Evolutionary conservation across 2,888 invertebrate species (phyloP), one percentile per base, ranked within the genome.

Genomic region (Gibbula magus): DNA sequence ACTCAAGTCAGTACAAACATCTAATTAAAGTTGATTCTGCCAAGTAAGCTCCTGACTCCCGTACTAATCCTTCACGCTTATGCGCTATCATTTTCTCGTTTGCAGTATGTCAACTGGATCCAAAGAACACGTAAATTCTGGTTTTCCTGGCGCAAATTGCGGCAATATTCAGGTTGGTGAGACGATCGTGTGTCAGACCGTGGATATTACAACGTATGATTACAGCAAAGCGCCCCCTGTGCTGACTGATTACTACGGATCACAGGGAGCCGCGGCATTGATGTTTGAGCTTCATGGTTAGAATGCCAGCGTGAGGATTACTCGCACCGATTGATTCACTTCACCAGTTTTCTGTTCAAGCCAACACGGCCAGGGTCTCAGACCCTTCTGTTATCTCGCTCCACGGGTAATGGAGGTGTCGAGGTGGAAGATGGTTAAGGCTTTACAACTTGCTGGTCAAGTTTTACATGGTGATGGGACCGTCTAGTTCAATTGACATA

Each of bases 201-300:
- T n/a, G 29, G 61, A 29, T 61, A 61, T 61, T 29, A 61, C 61
- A 29, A 18, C 25, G 61, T 25, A 29, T 61, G 61, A 61, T 61
- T 61, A 61, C 25, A 13, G 22, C 16, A 29, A 29, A 61, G 29
- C 29, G 61, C 18, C 18, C 25, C 29, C 25, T 29, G 61, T 29
- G 29, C 29, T 61, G 61, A 61, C 5, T 61, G 61, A 61, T 61
- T 61, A 61, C 29, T 8, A 2, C 13, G 61, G 29, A 25, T 29
- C 61, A 29, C 29, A 61, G 8, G 29, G 61, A 29, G 61, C 29
- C 13, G 8, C 13, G 29, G 29, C 61, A 61, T 61, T 61, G 61
- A 61, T 61, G 61, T 61, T 61, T 61, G 61, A 61, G n/a, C n/a
- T 61, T 61, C 61, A 61, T 61, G 61, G 61, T 61, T 61, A 61